phyloP scores from a whole-genome alignment of 2,113 vertebrate species.

The Petrocephalus microphthalmus region DNA sequence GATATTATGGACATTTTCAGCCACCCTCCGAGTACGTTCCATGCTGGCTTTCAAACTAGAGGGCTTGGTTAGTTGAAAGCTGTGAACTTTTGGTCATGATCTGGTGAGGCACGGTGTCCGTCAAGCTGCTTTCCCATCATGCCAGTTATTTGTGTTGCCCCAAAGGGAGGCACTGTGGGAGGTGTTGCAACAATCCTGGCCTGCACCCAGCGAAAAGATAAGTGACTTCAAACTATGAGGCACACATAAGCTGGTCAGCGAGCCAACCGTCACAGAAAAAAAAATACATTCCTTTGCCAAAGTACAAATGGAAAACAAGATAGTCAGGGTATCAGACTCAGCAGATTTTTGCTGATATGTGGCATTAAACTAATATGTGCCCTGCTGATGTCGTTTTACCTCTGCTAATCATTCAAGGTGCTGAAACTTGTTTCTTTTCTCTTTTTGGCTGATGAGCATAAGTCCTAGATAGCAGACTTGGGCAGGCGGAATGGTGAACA shows the following conservation, averaged over 20 bases:
- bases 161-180: neutral
- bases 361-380: neutral
- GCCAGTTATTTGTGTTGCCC: constrained; percentile 7
- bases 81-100: constrained; percentile 9
- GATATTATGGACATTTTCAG: neutral
- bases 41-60: neutral
- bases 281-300: neutral
- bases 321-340: neutral
- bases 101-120: constrained; percentile 6
- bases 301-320: constrained; percentile 5
- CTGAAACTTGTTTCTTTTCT: neutral
- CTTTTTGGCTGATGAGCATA: neutral
- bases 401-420: neutral
- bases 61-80: neutral
- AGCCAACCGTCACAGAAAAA: neutral
- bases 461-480: neutral
- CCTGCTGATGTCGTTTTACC: neutral
- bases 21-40: neutral
- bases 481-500: neutral
- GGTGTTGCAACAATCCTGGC: constrained; percentile 9
- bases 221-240: neutral
- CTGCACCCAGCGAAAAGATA: neutral
- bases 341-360: neutral
- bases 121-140: neutral
- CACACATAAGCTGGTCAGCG: neutral